Evolutionary conservation across 2,113 vertebrate species (phyloP).

Genomic region (Cheirogaleus medius): DNA sequence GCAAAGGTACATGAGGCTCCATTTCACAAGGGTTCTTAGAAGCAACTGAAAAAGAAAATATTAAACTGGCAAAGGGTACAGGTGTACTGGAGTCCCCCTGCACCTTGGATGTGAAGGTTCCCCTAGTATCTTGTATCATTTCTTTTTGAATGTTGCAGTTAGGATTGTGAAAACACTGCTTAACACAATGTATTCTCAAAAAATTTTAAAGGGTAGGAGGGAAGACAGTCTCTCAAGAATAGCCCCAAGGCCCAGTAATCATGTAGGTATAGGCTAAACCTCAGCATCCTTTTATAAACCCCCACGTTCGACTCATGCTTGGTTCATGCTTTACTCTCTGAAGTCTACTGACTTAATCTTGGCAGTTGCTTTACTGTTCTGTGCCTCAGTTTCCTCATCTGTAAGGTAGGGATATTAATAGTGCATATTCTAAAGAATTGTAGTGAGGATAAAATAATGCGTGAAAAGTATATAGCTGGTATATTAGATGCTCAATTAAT

Average conservation of each 20-base stretch:
- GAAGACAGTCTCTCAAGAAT: neutral
- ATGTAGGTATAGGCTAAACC: rapidly evolving
- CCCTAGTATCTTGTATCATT: neutral
- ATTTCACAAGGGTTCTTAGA: neutral
- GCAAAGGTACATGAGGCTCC: neutral
- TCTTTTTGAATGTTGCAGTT: neutral
- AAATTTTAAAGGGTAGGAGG: neutral
- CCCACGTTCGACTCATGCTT: rapidly evolving
- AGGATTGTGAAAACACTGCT: neutral
- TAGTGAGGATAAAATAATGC: neutral
- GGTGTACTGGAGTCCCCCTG: no score
- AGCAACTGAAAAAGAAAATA: neutral
- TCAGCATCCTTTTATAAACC: neutral
- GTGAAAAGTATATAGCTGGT: neutral
- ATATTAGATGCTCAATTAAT: neutral
- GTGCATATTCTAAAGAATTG: neutral
- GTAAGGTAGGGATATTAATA: neutral
- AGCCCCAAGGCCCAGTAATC: rapidly evolving
- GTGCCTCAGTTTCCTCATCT: neutral
- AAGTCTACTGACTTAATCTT: no score
- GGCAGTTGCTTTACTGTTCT: neutral
- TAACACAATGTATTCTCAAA: neutral
- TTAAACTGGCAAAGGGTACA: neutral
- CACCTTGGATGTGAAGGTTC: neutral
- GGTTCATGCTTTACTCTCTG: neutral